Evolutionary conservation across 2,888 invertebrate genomes (phyloP).

Genomic region (Amiota communis): DNA sequence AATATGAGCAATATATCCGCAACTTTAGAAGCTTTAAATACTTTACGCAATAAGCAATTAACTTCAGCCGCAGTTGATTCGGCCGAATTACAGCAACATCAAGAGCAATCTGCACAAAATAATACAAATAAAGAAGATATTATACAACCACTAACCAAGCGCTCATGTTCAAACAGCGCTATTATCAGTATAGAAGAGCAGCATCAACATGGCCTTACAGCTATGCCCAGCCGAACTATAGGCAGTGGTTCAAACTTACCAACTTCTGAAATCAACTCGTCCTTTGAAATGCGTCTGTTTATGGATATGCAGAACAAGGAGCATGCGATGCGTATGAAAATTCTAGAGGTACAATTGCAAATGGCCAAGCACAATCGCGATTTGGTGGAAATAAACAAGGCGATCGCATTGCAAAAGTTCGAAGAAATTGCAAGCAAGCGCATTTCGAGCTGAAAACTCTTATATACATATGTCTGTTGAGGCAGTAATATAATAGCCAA

Average conservation of each 20-base stretch:
- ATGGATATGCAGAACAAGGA: constrained; percentile 74
- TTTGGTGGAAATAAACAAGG: constrained; percentile 78
- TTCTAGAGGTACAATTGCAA: constrained; percentile 73
- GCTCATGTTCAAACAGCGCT: constrained; percentile 63
- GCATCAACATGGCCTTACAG: constrained; percentile 30
- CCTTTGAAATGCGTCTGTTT: constrained; percentile 65
- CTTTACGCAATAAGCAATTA: constrained; percentile 69
- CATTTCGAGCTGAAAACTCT: constrained; percentile 63
- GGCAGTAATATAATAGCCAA: too few species aligned
- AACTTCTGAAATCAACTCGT: constrained; percentile 2
- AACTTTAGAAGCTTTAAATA: constrained; percentile 71
- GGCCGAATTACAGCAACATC: constrained; percentile 67
- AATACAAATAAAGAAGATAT: constrained; percentile 51
- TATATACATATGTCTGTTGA: too few species aligned
- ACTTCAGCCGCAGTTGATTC: constrained; percentile 69
- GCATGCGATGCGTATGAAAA: constrained; percentile 73
- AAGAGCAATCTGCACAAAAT: constrained; percentile 52
- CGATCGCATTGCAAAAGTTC: constrained; percentile 77
- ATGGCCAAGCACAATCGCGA: constrained; percentile 74
- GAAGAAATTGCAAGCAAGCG: constrained; percentile 73
- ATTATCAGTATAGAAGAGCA: constrained; percentile 52
- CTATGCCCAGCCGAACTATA: constrained; percentile 38
- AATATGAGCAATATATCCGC: constrained; percentile 73
- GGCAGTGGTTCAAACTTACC: constrained; percentile 44
- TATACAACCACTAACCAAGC: constrained; percentile 56